phyloP scores from a whole-genome alignment of 2,113 vertebrate species.

The Pachypanchax playfairii region DNA sequence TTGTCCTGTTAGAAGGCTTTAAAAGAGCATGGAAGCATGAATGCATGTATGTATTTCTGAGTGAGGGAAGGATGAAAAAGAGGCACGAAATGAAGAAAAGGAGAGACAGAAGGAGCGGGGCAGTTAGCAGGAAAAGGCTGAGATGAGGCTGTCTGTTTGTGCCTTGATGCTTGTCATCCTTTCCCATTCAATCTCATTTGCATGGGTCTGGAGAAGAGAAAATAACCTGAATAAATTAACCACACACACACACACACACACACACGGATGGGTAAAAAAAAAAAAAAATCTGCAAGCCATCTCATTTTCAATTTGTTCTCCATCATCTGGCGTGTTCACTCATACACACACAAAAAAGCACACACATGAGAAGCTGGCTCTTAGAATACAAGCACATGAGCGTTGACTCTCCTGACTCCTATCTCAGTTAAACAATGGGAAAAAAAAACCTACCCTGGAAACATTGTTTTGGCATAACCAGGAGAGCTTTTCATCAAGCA shows the following conservation, averaged over 20 bases:
- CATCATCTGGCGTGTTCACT: conserved; percentile 65
- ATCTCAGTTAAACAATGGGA: conserved; percentile 47
- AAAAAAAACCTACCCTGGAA: conserved; percentile 21
- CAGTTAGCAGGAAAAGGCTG: conserved; percentile 33
- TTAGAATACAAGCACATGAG: conserved; percentile 24
- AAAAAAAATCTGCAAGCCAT: conserved; percentile 58
- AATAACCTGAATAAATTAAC: conserved; percentile 81
- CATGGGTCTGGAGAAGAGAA: conserved; percentile 79
- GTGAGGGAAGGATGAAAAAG: conserved; percentile 43
- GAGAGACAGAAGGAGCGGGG: conserved; percentile 18
- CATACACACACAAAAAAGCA: conserved; percentile 27
- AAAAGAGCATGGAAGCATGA: conserved; percentile 14
- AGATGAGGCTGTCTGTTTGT: conserved; percentile 68
- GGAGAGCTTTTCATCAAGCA: conserved; percentile 57
- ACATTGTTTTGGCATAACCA: conserved; percentile 49
- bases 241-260: conserved; percentile 36
- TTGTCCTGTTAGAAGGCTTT: conserved; percentile 50
- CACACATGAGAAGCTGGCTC: conserved; percentile 17
- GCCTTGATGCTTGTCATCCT: conserved; percentile 73
- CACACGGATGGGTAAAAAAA: not conserved
- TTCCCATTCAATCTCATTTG: conserved; percentile 78
- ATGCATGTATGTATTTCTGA: conserved; percentile 17
- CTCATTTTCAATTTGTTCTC: conserved; percentile 77
- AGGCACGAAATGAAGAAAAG: conserved; percentile 10
- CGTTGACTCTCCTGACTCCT: conserved; percentile 29